These are phyloP conservation scores for Druceiella hillmani DNA, from an alignment of 2,888 invertebrate species.

Conservation along the genomic window DNA sequence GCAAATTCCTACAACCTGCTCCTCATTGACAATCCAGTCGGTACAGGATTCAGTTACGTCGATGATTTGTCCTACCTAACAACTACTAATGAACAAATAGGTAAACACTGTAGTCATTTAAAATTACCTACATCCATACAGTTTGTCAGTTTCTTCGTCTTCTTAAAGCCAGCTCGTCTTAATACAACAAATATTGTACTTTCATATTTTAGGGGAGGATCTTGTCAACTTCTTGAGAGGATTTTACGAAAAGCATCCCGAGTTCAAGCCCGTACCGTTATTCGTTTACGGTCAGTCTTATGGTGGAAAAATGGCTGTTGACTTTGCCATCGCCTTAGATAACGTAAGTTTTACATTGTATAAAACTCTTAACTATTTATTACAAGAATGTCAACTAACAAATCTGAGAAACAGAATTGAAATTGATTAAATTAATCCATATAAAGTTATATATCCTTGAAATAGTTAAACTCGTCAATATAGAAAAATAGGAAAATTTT, in stretches of 20 bases:
- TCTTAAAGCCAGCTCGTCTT: no score
- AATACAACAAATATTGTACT: no score
- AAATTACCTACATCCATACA: no score
- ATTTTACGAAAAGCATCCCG: constrained; percentile 61
- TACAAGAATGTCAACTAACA: no score
- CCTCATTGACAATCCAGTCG: constrained; percentile 89
- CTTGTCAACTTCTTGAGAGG: constrained; percentile 65
- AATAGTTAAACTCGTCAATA: no score
- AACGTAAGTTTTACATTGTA: constrained; percentile 40
- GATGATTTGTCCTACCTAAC: constrained; percentile 40
- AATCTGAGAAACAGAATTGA: no score
- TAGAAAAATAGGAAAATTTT: no score
- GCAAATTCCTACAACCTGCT: constrained; percentile 73
- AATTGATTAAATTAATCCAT: no score
- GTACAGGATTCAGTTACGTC: constrained; percentile 80
- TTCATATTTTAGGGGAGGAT: constrained; percentile 61
- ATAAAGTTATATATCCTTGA: no score
- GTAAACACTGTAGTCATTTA: no score
- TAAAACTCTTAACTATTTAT: no score
- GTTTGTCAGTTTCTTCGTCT: no score
- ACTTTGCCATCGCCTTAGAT: constrained; percentile 62
- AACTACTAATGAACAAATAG: constrained; percentile 41
- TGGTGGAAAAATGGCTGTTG: constrained; percentile 89
- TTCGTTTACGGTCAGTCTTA: constrained; percentile 89
- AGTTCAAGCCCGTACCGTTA: constrained; percentile 67